phyloP scores from a whole-genome alignment of 2,113 vertebrate genomes.

The Lanius collurio region DNA sequence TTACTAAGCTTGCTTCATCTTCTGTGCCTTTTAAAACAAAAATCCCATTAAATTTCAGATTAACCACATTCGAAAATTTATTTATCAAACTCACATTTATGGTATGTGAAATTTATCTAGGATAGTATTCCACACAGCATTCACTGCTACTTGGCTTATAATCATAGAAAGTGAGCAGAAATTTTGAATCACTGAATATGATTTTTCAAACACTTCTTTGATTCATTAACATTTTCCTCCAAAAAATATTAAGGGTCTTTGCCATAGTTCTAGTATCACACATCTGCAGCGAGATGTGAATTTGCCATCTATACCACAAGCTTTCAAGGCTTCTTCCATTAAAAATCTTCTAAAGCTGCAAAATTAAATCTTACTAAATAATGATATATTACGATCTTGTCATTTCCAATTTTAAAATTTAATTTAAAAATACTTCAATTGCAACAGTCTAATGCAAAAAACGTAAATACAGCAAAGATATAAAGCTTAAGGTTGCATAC shows the following conservation, averaged over 20 bases:
- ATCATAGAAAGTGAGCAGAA: not conserved
- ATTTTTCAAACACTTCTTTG: not conserved
- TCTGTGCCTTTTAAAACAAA: conserved; percentile 78
- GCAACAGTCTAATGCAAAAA: not conserved
- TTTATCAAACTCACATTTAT: not conserved
- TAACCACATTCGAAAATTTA: not conserved
- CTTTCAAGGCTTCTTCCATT: not conserved
- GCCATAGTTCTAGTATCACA: not conserved
- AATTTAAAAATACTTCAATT: not conserved
- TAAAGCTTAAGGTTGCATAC: not conserved
- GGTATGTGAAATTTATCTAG: not conserved
- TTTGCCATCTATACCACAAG: not conserved
- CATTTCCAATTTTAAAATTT: not conserved
- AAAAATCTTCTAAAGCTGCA: not conserved
- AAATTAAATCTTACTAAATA: not conserved
- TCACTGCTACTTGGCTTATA: not conserved
- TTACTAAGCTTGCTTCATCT: conserved; percentile 77
- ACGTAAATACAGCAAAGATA: not conserved
- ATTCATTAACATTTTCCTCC: not conserved
- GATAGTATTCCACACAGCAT: not conserved
- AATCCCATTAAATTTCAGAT: not conserved
- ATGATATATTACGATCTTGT: not conserved
- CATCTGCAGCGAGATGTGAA: not conserved
- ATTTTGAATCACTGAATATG: not conserved
- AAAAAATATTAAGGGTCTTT: not conserved